Evolutionary conservation across 2,797 vertebrate genomes (phyloP).

Genomic region (Anguilla megastoma): DNA sequence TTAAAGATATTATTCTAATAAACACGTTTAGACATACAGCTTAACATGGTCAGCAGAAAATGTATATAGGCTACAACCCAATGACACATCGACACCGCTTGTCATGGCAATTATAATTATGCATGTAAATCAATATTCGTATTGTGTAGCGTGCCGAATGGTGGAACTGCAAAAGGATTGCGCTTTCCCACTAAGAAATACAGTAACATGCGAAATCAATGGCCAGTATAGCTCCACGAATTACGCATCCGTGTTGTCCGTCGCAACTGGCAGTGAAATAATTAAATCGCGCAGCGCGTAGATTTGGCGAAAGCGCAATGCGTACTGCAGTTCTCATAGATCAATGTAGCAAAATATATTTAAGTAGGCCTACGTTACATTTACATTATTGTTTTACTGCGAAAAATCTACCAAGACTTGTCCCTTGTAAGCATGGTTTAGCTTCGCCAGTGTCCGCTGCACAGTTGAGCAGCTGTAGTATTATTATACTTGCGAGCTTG

Average conservation of each 20-base stretch:
- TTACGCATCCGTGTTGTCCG: not conserved
- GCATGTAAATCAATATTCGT: not conserved
- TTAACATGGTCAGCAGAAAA: not conserved
- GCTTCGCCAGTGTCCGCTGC: not conserved
- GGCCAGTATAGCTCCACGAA: not conserved
- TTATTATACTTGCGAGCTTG: not conserved
- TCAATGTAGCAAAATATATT: not conserved
- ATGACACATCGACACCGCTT: not conserved
- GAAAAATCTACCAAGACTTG: not conserved
- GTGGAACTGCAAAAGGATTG: not conserved
- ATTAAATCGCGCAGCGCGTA: conserved; percentile 3
- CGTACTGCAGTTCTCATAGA: not conserved
- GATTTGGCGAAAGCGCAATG: not conserved
- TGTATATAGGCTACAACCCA: not conserved
- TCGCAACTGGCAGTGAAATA: not conserved
- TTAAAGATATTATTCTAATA: not conserved
- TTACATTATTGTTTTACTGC: not conserved
- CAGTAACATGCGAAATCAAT: not conserved
- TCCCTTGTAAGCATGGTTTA: not conserved
- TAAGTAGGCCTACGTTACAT: not conserved
- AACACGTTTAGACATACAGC: not conserved
- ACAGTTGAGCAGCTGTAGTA: not conserved
- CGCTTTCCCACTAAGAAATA: not conserved
- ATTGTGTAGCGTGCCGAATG: not conserved
- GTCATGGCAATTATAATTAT: not conserved